Percentiles rank a stretch among this genome's conserved stretches.
Evolutionary conservation across 2,888 invertebrate genomes (phyloP).

Genomic region (Adelognathus sp.): DNA sequence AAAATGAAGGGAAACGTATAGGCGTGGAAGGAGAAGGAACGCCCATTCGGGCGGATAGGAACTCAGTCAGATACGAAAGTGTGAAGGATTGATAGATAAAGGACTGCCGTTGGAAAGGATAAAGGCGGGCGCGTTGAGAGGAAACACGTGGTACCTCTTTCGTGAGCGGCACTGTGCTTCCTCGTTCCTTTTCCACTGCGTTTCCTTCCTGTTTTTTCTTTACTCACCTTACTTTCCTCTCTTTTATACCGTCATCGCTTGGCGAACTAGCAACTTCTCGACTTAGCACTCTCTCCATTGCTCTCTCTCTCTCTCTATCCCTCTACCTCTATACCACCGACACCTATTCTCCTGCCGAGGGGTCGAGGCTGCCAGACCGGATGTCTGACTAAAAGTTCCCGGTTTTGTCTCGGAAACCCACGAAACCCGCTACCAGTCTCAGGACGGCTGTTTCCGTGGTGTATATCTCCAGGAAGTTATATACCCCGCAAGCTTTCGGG

Average conservation of each 20-base stretch:
- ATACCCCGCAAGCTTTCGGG: constrained; percentile 48
- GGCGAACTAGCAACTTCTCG: constrained; percentile 56
- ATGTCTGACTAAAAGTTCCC: constrained; percentile 58
- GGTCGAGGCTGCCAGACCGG: constrained; percentile 56
- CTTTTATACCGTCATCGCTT: constrained; percentile 30
- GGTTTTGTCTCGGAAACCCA: constrained; percentile 58
- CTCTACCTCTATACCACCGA: constrained; percentile 12
- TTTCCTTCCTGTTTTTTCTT: constrained; percentile 30
- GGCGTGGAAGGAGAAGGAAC: constrained; percentile 14
- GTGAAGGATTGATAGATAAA: constrained; percentile 46
- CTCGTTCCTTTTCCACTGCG: constrained; percentile 27
- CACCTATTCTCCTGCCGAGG: constrained; percentile 35
- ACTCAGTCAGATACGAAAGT: constrained; percentile 19
- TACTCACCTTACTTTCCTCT: constrained; percentile 16
- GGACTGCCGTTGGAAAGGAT: constrained; percentile 62
- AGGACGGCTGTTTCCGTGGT: constrained; percentile 14
- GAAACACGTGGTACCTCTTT: constrained; percentile 69
- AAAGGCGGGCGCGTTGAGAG: constrained; percentile 71
- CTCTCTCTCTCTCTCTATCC: no score
- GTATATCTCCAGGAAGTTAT: constrained; percentile 23
- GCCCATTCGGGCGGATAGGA: constrained; percentile 14
- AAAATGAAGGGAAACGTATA: background rate
- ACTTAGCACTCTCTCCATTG: constrained; percentile 55
- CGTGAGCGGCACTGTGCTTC: constrained; percentile 60
- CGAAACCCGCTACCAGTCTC: constrained; percentile 43